These are phyloP conservation scores for Papilio demoleus DNA, from an alignment of 2,888 invertebrate species.

Conservation along the genomic window DNA sequence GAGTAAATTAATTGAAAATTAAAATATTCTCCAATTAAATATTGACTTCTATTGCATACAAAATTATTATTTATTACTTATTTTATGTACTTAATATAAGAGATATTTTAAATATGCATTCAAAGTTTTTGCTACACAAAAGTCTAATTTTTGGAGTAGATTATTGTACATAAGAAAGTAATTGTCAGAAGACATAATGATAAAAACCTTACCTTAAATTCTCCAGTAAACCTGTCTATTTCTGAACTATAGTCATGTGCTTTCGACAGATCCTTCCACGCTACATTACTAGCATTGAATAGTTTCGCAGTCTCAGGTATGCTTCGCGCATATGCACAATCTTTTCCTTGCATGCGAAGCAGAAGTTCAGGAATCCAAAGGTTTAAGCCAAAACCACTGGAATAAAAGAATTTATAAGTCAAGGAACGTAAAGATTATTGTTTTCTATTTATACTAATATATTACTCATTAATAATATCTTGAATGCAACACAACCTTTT, in stretches of 20 bases:
- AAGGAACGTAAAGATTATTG: too few species aligned
- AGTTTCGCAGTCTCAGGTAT: constrained; percentile 62
- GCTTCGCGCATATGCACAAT: constrained; percentile 67
- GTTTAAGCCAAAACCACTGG: constrained; percentile 87
- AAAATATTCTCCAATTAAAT: background rate
- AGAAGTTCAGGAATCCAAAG: constrained; percentile 92
- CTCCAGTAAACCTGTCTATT: constrained; percentile 59
- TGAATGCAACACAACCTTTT: too few species aligned
- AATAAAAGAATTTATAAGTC: too few species aligned
- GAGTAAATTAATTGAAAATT: constrained; percentile 37
- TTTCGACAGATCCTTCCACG: constrained; percentile 75
- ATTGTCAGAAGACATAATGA: too few species aligned
- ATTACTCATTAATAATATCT: too few species aligned
- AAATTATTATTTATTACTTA: background rate
- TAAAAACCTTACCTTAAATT: constrained; percentile 83
- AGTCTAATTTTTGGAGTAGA: too few species aligned
- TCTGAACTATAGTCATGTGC: constrained; percentile 67
- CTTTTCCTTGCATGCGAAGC: constrained; percentile 77
- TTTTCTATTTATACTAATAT: too few species aligned
- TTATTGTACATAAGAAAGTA: too few species aligned
- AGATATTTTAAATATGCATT: too few species aligned
- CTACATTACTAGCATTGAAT: constrained; percentile 57
- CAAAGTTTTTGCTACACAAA: too few species aligned
- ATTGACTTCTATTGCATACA: background rate
- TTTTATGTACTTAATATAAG: too few species aligned